Percentiles rank a stretch among this genome's conserved stretches.
Evolutionary conservation across 2,797 vertebrate species (phyloP).

Genomic region (Crotalus adamanteus): DNA sequence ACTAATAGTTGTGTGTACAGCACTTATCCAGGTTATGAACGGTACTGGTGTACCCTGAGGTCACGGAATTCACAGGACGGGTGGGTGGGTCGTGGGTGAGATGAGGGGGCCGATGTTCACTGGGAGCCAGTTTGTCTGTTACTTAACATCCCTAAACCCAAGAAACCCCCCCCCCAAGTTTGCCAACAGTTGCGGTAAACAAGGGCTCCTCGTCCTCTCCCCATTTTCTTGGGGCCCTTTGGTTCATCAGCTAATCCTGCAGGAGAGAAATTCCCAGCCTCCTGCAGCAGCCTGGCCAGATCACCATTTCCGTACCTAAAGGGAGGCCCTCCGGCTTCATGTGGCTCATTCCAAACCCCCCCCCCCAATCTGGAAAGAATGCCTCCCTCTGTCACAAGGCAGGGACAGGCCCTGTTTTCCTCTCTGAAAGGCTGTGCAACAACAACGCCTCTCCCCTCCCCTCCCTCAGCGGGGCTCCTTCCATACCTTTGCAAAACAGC

Average conservation of each 20-base stretch:
- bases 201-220: background rate
- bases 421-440: background rate
- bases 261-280: background rate
- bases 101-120: no score
- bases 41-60: constrained; percentile 60
- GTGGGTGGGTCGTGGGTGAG: no score
- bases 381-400: background rate
- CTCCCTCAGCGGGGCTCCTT: background rate
- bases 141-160: background rate
- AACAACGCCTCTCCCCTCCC: fast-evolving
- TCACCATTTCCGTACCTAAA: background rate
- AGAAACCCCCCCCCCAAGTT: background rate
- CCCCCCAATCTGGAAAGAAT: background rate
- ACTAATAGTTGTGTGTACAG: background rate
- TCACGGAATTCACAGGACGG: constrained; percentile 32
- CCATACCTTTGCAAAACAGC: background rate
- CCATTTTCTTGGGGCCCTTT: background rate
- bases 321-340: background rate
- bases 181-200: background rate
- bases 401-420: background rate
- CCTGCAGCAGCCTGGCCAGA: background rate
- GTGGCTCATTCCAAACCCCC: background rate
- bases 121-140: background rate
- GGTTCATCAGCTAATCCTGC: background rate
- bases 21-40: constrained; percentile 50